Base-by-base conservation (phyloP, 2,113 vertebrate genomes). In the Sapajus apella region DNA sequence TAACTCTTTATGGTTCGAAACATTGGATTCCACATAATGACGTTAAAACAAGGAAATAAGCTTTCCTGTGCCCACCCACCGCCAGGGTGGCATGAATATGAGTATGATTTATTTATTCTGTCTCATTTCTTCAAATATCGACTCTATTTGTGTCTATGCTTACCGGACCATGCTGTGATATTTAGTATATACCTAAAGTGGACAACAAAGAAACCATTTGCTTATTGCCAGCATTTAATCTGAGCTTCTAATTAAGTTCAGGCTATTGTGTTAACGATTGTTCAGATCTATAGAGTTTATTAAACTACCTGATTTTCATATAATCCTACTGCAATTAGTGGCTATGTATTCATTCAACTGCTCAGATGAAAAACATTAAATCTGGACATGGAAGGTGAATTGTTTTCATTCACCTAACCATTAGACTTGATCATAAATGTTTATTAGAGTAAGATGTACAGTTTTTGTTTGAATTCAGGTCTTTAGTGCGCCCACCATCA, bases 221-320 rank as follows among this genome's bases (percentile, higher is more conserved):
- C 80, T 97, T 92, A 92, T 56, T 93, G 55, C 61, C 68, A 90
- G 58, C 77, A 90, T 90, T 95, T 88, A 77, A 87, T 87, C 84
- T 8, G 50, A 52, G 37, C 68, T 85, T 52, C 94, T 97, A 94
- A 98, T 97, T 95, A 97, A 81, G 75, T 81, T 87, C 76, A 73
- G 91, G 94, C 92, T 96, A 92, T 87, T 84, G 76, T 92, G 80
- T 58, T 97, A 96, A 94, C 84, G 97, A 90, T 95, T 93, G 86
- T 70, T 25, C 52, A 83, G 68, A 84, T 90, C 77, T 94, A 52
- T 94, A 91, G 81, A 90, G 27, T 96, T 96, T 94, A 79, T 94
- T 97, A 93, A 90, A 87, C 76, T 80, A 77, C 79, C 87, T 96
- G 47, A 95, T 81, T 93, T 96, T 97, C 96, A 93, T 88, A 91